Evolutionary conservation across 2,888 invertebrate species (phyloP).

Genomic region (Nephrotoma appendiculata): DNA sequence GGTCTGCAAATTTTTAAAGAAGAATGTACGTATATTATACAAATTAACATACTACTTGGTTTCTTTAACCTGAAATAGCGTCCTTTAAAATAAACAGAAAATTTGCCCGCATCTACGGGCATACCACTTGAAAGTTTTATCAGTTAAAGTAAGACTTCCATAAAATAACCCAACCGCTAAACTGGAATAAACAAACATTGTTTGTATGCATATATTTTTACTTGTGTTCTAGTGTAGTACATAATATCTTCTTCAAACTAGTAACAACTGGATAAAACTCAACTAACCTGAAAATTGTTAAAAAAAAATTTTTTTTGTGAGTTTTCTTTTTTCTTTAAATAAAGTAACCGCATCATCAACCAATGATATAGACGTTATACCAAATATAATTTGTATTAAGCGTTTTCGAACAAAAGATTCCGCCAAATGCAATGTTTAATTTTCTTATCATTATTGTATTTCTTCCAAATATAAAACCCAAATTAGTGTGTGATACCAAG

Average conservation of each 20-base stretch:
- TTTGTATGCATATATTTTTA: neutral
- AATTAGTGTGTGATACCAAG: neutral
- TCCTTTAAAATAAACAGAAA: no score
- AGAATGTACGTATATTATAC: no score
- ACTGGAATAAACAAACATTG: neutral
- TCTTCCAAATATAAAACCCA: neutral
- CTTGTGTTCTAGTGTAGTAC: neutral
- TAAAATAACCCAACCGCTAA: neutral
- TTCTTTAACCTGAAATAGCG: no score
- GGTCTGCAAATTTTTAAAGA: no score
- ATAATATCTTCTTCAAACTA: neutral
- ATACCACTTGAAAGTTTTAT: no score
- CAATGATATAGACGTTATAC: neutral
- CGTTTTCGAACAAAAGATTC: neutral
- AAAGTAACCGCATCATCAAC: neutral
- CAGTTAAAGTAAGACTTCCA: no score
- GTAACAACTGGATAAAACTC: neutral
- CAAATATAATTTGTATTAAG: neutral
- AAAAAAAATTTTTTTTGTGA: neutral
- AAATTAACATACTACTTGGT: no score
- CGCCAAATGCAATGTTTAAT: neutral
- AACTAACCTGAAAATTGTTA: neutral
- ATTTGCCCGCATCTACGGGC: no score
- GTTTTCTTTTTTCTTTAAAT: neutral
- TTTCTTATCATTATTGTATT: neutral